A percentile compares a stretch with the other conserved stretches of the same genome.
Evolutionary conservation across 1,140 invertebrate species (phyloP).

Genomic region (Heliconius hermathena): DNA sequence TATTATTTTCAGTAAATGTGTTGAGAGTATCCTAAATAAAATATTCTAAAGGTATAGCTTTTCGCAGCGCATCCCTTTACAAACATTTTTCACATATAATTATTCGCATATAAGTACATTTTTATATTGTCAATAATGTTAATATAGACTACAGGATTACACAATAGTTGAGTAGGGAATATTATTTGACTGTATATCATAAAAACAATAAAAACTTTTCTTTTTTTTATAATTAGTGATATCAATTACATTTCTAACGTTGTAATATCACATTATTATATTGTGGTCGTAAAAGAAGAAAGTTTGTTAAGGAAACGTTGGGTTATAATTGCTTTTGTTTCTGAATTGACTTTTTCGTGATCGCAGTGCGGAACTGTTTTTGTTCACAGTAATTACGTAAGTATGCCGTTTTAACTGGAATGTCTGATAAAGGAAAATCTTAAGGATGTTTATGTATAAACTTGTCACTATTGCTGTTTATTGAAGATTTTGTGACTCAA

Average conservation of each 20-base stretch:
- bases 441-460: slow-evolving; percentile 1
- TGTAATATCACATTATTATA: not conserved
- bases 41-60: no score
- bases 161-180: not conserved
- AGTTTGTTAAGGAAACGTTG: slow-evolving; percentile 34
- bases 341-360: slow-evolving; percentile 36
- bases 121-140: not conserved
- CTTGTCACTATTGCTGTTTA: not conserved
- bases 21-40: not conserved
- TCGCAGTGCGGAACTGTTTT: slow-evolving; percentile 37
- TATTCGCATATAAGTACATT: not conserved
- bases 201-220: not conserved
- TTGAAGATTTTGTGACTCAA: not conserved
- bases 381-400: slow-evolving; percentile 42
- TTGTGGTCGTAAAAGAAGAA: slow-evolving; percentile 31
- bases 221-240: not conserved
- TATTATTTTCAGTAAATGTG: not conserved
- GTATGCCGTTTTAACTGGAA: slow-evolving; percentile 28
- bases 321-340: slow-evolving; percentile 37
- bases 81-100: not conserved
- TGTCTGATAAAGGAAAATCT: not conserved
- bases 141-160: not conserved
- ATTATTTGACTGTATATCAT: not conserved
- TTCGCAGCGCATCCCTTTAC: no score
- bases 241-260: slow-evolving; percentile 8